A percentile compares a stretch with the other conserved stretches of the same genome.
These are phyloP conservation scores for Eupithecia subfuscata DNA, from an alignment of 2,888 invertebrate species.

Conservation along the genomic window DNA sequence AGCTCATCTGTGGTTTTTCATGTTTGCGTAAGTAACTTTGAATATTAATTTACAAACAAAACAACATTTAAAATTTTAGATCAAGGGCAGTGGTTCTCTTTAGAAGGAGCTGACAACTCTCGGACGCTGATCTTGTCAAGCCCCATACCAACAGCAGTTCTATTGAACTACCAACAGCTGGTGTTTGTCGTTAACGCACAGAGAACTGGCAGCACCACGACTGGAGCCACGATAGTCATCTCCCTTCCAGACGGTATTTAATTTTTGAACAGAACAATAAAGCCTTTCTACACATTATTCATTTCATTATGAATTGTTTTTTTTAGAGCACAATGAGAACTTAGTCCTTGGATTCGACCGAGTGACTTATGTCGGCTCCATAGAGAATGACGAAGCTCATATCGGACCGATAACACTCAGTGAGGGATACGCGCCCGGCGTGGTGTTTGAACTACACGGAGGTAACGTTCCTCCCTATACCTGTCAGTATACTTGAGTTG, in stretches of 20 bases:
- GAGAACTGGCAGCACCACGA: conserved; percentile 26
- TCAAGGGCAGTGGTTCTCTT: conserved; percentile 48
- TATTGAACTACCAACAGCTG: conserved; percentile 48
- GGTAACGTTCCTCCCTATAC: conserved; percentile 38
- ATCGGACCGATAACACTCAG: conserved; percentile 47
- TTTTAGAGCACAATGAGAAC: conserved; percentile 38
- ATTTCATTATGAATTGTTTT: neutral
- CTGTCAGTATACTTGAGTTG: neutral
- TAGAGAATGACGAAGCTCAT: conserved; percentile 37
- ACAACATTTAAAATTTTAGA: conserved; percentile 45
- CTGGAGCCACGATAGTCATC: conserved; percentile 39
- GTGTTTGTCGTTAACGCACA: conserved; percentile 42
- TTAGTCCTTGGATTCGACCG: conserved; percentile 48
- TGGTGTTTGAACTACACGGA: conserved; percentile 49
- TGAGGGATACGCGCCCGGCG: conserved; percentile 47
- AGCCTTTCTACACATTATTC: neutral
- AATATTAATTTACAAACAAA: neutral
- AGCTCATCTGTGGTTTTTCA: neutral
- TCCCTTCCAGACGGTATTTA: conserved; percentile 21
- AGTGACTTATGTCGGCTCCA: conserved; percentile 46
- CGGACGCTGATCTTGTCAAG: conserved; percentile 30
- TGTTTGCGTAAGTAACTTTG: neutral
- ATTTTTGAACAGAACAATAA: neutral
- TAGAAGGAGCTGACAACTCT: conserved; percentile 36
- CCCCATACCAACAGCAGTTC: conserved; percentile 46